A percentile compares a stretch with the other conserved stretches of the same genome.
Conservation (phyloP, 2,888 invertebrate genomes). For the Chrysolina americana region DNA sequence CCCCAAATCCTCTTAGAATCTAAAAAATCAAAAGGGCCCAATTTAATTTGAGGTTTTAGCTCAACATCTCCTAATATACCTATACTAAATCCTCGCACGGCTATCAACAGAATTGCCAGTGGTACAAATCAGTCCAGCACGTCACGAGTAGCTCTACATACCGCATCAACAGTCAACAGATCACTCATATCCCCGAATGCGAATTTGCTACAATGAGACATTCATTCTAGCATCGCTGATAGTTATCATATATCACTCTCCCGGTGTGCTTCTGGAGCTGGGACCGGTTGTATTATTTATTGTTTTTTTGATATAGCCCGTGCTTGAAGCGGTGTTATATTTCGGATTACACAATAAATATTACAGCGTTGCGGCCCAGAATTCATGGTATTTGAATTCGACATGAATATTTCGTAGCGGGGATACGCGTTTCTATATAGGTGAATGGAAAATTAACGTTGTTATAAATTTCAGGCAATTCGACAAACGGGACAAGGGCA, state of each 20-base stretch:
- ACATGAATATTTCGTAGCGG: not conserved
- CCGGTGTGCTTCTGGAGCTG: not conserved
- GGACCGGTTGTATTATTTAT: constrained; percentile 7
- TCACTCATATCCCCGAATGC: constrained; percentile 2
- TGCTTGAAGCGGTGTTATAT: constrained; percentile 12
- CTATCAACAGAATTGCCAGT: not conserved
- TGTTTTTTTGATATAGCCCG: constrained; percentile 19
- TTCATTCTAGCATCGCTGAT: constrained; percentile 11
- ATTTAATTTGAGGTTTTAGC: no score
- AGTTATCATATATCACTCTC: constrained; percentile 14
- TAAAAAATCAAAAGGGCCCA: no score
- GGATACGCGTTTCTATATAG: not conserved
- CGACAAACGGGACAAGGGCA: not conserved
- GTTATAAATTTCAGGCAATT: not conserved
- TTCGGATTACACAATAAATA: constrained; percentile 16
- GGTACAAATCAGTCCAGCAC: not conserved
- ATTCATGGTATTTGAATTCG: constrained; percentile 10
- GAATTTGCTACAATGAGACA: constrained; percentile 10
- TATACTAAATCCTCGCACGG: not conserved
- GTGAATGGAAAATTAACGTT: not conserved
- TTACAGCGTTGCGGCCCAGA: constrained; percentile 2
- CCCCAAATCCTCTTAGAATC: no score
- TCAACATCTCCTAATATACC: no score
- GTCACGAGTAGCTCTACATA: not conserved
- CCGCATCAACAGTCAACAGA: constrained; percentile 14